These are phyloP conservation scores for Stenotaenia linearis DNA, from an alignment of 2,888 invertebrate species.

Conservation along the genomic window DNA sequence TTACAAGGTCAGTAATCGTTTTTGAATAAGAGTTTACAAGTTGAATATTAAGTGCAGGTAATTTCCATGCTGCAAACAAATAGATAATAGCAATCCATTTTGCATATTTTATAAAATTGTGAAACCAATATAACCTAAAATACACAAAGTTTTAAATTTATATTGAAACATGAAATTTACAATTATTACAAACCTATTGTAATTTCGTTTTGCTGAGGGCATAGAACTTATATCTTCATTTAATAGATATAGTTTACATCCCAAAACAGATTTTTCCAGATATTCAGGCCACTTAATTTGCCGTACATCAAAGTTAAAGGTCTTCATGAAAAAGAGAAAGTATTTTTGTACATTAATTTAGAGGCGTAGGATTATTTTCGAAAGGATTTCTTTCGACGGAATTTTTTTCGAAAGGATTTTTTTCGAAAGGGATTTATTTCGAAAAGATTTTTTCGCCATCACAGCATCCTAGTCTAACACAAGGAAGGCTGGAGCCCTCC, in stretches of 20 bases:
- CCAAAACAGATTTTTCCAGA: neutral
- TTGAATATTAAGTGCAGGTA: no score
- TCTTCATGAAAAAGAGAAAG: neutral
- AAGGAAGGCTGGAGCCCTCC: no score
- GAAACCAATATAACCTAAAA: neutral
- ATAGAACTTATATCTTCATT: neutral
- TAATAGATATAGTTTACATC: neutral
- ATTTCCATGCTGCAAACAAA: neutral
- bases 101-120: neutral
- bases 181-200: neutral
- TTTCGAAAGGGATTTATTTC: no score
- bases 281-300: neutral
- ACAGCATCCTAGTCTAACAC: no score
- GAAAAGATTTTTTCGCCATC: no score
- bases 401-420: no score
- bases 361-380: no score
- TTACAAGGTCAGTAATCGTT: no score
- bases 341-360: no score
- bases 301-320: neutral
- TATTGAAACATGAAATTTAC: neutral
- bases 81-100: neutral
- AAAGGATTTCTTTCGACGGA: no score
- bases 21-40: no score
- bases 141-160: neutral
- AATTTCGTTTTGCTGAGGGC: neutral